Base-by-base conservation (phyloP, 2,888 invertebrate species). In the Operophtera brumata region DNA sequence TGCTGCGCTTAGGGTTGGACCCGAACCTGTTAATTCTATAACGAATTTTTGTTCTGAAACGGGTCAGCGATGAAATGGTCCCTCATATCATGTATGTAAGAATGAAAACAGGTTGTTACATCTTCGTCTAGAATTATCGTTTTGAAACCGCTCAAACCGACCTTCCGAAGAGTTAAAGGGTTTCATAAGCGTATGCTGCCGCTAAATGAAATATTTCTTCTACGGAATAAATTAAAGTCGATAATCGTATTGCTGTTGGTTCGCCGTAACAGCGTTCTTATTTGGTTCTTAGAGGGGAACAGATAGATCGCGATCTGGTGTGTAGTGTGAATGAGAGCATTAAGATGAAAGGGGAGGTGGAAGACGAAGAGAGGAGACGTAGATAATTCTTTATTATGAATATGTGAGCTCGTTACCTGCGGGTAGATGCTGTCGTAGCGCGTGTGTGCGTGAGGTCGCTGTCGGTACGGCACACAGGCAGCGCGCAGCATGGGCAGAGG, bases 321-420 rank as follows among this genome's bases (percentile, higher is more conserved):
- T 72, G 80, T 84, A 87, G 90, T 89, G 88, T 89, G 89, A 88
- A 89, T 86, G 88, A 90, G 90, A 90, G 88, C 84, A 84, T 84
- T 80, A 83, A 79, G 77, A 80, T 78, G 74, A 72, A 73, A 71
- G 78, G 77, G 78, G 73, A 75, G 73, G 65, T 69, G 73, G 68
- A 71, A 77, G 77, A 78, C 70, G 80, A 68, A 80, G 70, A 77
- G 80, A 74, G 74, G 76, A 76, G 78, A 74, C 75, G 84, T 76
- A 84, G 86, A 85, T 89, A 86, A 88, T 88, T 88, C 84, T 88
- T 90, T 90, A 88, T 89, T 90, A 90, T 90, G 90, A 91, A 90
- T 89, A 90, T 90, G 89, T 86, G 86, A 87, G 86, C 82, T 88
- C 84, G 88, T 87, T 89, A 88, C 86, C 85, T 86, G 69, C 66